Conservation (phyloP, 2,888 invertebrate genomes). For the Antheraea yamamai region DNA sequence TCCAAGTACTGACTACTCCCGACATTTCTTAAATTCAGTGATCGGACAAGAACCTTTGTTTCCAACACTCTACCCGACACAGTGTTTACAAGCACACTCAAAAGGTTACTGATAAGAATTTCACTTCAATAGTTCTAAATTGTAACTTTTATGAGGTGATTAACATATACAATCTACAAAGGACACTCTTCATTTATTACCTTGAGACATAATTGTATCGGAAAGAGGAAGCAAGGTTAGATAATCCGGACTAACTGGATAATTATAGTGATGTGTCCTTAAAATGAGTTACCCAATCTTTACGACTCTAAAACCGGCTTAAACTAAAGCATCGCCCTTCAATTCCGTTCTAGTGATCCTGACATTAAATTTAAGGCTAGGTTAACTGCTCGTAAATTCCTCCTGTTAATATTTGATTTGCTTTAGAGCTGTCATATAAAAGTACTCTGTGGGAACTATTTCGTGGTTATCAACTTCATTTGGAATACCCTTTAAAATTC, state of each 20-base stretch:
- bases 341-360: slow-evolving; percentile 6
- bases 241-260: background rate
- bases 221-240: background rate
- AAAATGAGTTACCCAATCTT: slow-evolving; percentile 1
- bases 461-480: background rate
- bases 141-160: too few relatives aligned
- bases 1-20: slow-evolving; percentile 74
- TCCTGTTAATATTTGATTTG: slow-evolving; percentile 32
- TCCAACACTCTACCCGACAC: too few relatives aligned
- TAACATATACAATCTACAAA: background rate
- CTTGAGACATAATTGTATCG: background rate
- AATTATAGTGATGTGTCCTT: slow-evolving; percentile 7
- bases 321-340: background rate
- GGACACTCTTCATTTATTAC: background rate
- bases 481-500: background rate
- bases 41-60: slow-evolving; percentile 69
- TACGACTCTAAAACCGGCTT: background rate
- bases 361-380: slow-evolving; percentile 23
- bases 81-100: too few relatives aligned
- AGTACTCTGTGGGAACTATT: background rate
- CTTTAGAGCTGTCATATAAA: slow-evolving; percentile 30
- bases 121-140: too few relatives aligned
- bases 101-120: too few relatives aligned
- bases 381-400: slow-evolving; percentile 29
- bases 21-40: slow-evolving; percentile 78